Conservation (phyloP, 2,797 vertebrate species). For the Coracias cyanogaster region DNA sequence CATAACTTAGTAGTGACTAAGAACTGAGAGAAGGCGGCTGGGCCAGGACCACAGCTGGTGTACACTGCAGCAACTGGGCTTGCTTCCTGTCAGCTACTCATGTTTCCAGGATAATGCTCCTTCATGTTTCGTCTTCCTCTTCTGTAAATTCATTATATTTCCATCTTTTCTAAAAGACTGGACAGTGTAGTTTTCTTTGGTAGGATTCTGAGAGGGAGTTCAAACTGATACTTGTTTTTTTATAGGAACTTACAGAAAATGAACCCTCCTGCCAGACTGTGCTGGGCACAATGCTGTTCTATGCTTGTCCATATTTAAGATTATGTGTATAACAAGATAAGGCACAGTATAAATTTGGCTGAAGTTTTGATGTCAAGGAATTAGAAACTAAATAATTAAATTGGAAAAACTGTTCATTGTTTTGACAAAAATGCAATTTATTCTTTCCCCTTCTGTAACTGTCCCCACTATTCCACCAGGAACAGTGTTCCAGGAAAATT, state of each 20-base stretch:
- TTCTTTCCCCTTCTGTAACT: background rate
- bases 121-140: background rate
- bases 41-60: rapidly evolving
- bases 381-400: background rate
- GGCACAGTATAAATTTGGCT: background rate
- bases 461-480: background rate
- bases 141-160: background rate
- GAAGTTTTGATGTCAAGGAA: background rate
- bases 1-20: background rate
- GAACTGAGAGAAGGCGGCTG: background rate
- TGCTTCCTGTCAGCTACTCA: background rate
- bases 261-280: background rate
- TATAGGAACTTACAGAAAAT: background rate
- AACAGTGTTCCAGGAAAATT: background rate
- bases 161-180: background rate
- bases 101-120: background rate
- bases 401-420: background rate
- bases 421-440: background rate
- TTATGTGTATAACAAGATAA: background rate
- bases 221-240: background rate
- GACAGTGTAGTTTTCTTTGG: background rate
- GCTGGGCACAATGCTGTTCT: background rate
- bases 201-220: background rate
- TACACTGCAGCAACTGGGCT: background rate
- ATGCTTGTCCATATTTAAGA: background rate